These are phyloP conservation scores for Premnoplex brunnescens DNA, from an alignment of 2,797 vertebrate species.

Conservation along the genomic window DNA sequence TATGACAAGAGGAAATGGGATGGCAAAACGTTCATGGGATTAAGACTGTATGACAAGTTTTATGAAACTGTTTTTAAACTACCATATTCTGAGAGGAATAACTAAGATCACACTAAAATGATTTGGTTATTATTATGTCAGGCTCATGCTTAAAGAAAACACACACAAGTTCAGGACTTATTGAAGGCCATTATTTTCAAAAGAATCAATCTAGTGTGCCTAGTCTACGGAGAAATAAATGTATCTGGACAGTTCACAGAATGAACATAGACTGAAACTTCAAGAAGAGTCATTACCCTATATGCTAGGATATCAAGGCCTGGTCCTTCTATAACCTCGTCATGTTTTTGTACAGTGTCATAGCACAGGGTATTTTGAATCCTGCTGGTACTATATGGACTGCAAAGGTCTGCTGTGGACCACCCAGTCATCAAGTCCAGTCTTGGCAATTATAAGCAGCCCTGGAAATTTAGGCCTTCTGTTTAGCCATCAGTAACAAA, in stretches of 20 bases:
- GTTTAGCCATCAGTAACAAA: not conserved
- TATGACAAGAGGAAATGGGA: not conserved
- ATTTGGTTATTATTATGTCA: not conserved
- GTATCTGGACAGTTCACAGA: not conserved
- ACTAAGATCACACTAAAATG: not conserved
- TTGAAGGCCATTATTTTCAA: not conserved
- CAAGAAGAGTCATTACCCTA: not conserved
- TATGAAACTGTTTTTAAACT: not conserved
- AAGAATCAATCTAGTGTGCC: not conserved
- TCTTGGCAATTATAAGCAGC: not conserved
- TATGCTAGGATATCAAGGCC: not conserved
- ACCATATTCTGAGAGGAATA: not conserved
- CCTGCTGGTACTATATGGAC: not conserved
- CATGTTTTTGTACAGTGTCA: not conserved
- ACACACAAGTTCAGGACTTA: not conserved
- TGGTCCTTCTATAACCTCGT: not conserved
- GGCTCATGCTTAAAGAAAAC: not conserved
- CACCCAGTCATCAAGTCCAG: not conserved
- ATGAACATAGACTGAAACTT: not conserved
- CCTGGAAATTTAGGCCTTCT: not conserved
- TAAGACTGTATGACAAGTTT: not conserved
- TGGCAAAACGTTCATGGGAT: rapidly evolving
- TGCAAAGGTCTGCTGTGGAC: not conserved
- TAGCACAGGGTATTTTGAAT: not conserved
- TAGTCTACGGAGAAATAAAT: not conserved